Evolutionary conservation across 2,888 invertebrate species (phyloP).

Genomic region (Polymixis lichenea): DNA sequence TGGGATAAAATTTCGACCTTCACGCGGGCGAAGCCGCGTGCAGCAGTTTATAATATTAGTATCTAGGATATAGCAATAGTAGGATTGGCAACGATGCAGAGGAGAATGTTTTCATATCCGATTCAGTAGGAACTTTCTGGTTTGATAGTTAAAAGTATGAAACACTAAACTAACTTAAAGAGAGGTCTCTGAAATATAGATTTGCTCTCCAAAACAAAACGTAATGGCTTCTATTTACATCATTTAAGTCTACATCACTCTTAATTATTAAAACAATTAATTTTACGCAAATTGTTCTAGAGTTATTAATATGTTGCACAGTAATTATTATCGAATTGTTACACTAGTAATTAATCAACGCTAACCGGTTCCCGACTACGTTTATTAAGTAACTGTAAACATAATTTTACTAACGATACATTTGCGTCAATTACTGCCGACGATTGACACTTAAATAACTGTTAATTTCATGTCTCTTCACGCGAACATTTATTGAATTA

Average conservation of each 20-base stretch:
- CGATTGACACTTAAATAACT: conserved; percentile 34
- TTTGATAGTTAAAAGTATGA: background rate
- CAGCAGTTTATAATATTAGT: too few relatives aligned
- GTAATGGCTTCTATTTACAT: background rate
- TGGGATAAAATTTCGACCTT: too few relatives aligned
- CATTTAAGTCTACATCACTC: background rate
- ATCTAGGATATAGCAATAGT: too few relatives aligned
- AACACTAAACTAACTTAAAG: background rate
- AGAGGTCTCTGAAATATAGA: background rate
- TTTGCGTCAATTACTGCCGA: conserved; percentile 35
- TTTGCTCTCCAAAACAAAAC: background rate
- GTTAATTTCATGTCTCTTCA: conserved; percentile 19
- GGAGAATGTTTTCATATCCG: background rate
- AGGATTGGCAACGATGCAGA: too few relatives aligned
- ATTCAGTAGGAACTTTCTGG: background rate
- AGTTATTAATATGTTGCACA: conserved; percentile 18
- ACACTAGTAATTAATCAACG: conserved; percentile 44
- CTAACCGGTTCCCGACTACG: conserved; percentile 41
- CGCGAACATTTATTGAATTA: background rate
- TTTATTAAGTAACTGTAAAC: conserved; percentile 58
- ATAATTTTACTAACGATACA: conserved; percentile 53
- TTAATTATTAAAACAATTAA: conserved; percentile 17
- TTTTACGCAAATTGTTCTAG: conserved; percentile 3
- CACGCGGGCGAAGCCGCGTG: too few relatives aligned
- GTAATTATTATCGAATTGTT: conserved; percentile 40